Evolutionary conservation across 2,113 vertebrate species (phyloP), one percentile per base, ranked within the genome.

Genomic region (Alethe diademata): DNA sequence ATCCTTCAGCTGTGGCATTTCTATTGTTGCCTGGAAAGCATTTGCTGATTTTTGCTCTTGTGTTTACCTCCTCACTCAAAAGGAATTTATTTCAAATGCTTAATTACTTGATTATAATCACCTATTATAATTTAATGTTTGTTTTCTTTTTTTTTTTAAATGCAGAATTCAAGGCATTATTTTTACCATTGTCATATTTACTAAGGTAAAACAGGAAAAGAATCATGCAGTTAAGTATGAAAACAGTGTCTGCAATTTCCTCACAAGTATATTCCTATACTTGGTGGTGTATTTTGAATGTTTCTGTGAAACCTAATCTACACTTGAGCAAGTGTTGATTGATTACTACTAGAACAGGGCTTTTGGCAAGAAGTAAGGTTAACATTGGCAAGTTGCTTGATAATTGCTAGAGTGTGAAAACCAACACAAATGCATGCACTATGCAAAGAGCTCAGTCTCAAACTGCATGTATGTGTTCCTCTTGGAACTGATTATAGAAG

Each of bases 331-430:
- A 88, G 23, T 64, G 61, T 88, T 93, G 78, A 90, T 93, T 93
- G 92, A 92, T 90, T 93, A 86, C 67, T 80, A 65, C 75, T 83
- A 70, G 86, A 95, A 90, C 36, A 61, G 66, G 31, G 26, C 67
- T 92, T 81, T 93, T 93, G 86, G 82, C 92, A 97, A 86, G 82
- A 92, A 82, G n/a, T 67, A 51, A 78, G 25, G 43, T 69, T 88
- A 88, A 79, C 6, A 15, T 73, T 95, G 95, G 58, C 74, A 94
- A 86, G 85, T 86, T 93, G 35, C 74, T 95, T 76, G 66, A 58
- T 90, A 86, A 86, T 93, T 93, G 90, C 88, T 94, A 48, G 57
- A 60, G 62, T 90, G 74, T 90, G 85, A 94, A 96, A 94, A 86
- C 48, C 67, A 93, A 50, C 54, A 90, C 36, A 90, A 94, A 79